A percentile compares a stretch with the other conserved stretches of the same genome.
Conservation (phyloP, 2,113 vertebrate species). For the Mustela nigripes region DNA sequence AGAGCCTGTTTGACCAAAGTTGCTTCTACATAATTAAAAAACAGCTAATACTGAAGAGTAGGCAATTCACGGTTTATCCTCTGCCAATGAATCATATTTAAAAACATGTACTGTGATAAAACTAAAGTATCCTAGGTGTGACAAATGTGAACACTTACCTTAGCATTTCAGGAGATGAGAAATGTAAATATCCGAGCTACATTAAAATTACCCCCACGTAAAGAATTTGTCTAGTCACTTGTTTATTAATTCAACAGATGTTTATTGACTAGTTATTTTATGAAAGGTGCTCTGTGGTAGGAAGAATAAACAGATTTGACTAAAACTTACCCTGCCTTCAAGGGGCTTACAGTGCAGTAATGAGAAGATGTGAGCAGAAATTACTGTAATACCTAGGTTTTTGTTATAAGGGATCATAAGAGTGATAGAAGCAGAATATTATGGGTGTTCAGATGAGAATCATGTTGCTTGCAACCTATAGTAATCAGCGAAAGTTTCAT, state of each 20-base stretch:
- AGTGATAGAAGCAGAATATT: background rate
- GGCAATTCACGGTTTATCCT: background rate
- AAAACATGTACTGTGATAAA: background rate
- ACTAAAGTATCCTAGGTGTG: background rate
- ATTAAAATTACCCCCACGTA: background rate
- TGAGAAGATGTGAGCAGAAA: background rate
- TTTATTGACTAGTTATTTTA: background rate
- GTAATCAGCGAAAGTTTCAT: background rate
- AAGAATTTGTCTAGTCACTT: background rate
- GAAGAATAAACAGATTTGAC: background rate
- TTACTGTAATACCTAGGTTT: background rate
- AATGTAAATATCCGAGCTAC: background rate
- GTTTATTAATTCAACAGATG: background rate
- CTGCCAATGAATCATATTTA: background rate
- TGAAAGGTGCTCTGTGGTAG: background rate
- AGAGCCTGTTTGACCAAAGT: background rate
- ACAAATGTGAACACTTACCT: background rate
- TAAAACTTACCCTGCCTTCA: background rate
- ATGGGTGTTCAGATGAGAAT: background rate
- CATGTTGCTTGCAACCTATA: background rate
- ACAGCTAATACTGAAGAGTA: background rate
- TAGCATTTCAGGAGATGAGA: background rate
- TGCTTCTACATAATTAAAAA: background rate
- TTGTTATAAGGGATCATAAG: background rate
- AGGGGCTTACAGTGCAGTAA: background rate